Evolutionary conservation across 2,888 invertebrate species (phyloP).

Genomic region (Hetaerina titia): DNA sequence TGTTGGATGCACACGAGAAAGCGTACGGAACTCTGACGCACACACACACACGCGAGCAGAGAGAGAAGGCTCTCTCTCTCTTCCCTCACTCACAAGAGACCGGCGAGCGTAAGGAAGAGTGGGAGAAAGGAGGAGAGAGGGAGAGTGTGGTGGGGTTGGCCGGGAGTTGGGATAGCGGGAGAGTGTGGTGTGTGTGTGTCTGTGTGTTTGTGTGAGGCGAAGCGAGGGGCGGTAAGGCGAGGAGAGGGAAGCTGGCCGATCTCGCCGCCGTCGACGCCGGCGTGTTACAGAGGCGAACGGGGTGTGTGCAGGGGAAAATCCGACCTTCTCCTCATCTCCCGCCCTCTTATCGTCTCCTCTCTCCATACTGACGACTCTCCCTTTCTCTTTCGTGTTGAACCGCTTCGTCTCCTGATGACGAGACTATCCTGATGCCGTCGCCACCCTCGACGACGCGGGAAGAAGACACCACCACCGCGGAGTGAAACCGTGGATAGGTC

Average conservation of each 20-base stretch:
- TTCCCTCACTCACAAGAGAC: neutral
- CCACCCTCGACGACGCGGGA: no score
- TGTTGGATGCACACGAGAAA: neutral
- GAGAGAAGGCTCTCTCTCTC: neutral
- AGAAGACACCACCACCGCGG: no score
- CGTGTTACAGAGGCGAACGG: neutral
- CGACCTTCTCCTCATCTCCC: neutral
- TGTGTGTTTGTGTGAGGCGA: neutral
- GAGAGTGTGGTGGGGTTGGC: neutral
- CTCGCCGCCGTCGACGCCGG: neutral
- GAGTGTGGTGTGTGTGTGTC: neutral
- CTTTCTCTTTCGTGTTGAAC: neutral
- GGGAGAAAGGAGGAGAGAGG: no score
- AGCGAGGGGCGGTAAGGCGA: neutral
- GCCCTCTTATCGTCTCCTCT: neutral
- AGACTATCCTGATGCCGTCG: no score
- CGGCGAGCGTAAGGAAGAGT: neutral
- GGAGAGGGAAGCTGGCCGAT: neutral
- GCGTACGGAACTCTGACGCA: neutral
- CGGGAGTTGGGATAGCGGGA: no score
- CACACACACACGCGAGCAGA: neutral
- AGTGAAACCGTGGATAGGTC: no score
- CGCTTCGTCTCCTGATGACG: neutral
- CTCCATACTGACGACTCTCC: neutral
- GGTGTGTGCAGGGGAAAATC: neutral